phyloP scores from a whole-genome alignment of 2,888 invertebrate genomes.

The Xylota segnis region DNA sequence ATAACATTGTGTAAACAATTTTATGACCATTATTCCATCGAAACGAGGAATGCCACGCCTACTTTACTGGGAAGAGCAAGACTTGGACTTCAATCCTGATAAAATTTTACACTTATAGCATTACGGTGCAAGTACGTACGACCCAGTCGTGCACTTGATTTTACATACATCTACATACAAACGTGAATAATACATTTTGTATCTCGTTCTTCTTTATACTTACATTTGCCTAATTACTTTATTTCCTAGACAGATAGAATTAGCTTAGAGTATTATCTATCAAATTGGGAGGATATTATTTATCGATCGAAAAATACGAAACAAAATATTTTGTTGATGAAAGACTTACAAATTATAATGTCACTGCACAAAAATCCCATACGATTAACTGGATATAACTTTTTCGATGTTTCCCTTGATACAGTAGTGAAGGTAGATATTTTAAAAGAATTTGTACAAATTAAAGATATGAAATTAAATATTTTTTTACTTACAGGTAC shows the following conservation, averaged over 20 bases:
- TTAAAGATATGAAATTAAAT: background rate
- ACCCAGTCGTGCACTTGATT: too few species aligned
- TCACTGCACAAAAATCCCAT: slow-evolving; percentile 48
- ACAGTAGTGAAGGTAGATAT: slow-evolving; percentile 21
- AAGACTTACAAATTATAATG: slow-evolving; percentile 51
- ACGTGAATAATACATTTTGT: too few species aligned
- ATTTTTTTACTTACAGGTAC: slow-evolving; percentile 34
- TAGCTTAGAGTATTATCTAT: slow-evolving; percentile 78
- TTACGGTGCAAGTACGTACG: too few species aligned
- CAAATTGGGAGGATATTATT: slow-evolving; percentile 78
- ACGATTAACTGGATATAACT: slow-evolving; percentile 58
- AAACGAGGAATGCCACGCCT: too few species aligned
- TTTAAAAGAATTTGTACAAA: background rate
- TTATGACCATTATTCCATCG: too few species aligned
- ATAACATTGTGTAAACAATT: too few species aligned
- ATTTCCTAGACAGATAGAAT: slow-evolving; percentile 75
- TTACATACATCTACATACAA: too few species aligned
- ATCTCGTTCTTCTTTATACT: too few species aligned
- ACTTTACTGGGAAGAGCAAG: too few species aligned
- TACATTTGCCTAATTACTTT: background rate
- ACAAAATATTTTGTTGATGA: slow-evolving; percentile 77
- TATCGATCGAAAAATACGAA: slow-evolving; percentile 63
- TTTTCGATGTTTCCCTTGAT: slow-evolving; percentile 34
- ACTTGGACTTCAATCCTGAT: too few species aligned
- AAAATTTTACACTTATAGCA: too few species aligned